phyloP scores from a whole-genome alignment of 2,797 vertebrate species.

The Fundulus diaphanus region DNA sequence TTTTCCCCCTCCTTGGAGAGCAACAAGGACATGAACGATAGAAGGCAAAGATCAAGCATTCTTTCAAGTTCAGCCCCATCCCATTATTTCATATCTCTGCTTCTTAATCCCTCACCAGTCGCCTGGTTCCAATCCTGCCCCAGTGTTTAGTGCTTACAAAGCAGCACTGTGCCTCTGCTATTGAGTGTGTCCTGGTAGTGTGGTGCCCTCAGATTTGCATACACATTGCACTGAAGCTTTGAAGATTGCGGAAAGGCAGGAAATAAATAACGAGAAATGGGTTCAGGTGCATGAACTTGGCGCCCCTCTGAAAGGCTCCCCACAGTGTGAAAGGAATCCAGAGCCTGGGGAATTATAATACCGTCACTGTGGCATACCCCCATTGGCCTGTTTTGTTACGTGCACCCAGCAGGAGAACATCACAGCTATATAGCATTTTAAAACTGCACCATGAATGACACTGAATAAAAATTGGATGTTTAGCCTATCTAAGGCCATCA shows the following conservation, averaged over 20 bases:
- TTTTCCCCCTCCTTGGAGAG: conserved; percentile 62
- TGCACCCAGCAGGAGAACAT: conserved; percentile 49
- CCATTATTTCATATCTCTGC: conserved; percentile 76
- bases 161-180: conserved; percentile 68
- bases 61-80: conserved; percentile 73
- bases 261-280: conserved; percentile 72
- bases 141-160: conserved; percentile 76
- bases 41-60: conserved; percentile 72
- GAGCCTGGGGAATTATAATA: conserved; percentile 55
- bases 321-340: conserved; percentile 43
- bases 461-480: conserved; percentile 41
- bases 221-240: conserved; percentile 69
- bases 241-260: conserved; percentile 64
- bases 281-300: conserved; percentile 68
- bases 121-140: conserved; percentile 70
- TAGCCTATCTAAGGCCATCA: conserved; percentile 41
- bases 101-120: conserved; percentile 70
- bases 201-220: conserved; percentile 74
- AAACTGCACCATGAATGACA: conserved; percentile 44
- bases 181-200: conserved; percentile 66
- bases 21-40: conserved; percentile 64
- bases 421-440: conserved; percentile 38
- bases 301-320: conserved; percentile 52
- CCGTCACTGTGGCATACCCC: conserved; percentile 53
- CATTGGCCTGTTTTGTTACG: conserved; percentile 53